These are phyloP conservation scores for Cecropterus lyciades DNA, from an alignment of 1,140 invertebrate genomes.

Conservation along the genomic window DNA sequence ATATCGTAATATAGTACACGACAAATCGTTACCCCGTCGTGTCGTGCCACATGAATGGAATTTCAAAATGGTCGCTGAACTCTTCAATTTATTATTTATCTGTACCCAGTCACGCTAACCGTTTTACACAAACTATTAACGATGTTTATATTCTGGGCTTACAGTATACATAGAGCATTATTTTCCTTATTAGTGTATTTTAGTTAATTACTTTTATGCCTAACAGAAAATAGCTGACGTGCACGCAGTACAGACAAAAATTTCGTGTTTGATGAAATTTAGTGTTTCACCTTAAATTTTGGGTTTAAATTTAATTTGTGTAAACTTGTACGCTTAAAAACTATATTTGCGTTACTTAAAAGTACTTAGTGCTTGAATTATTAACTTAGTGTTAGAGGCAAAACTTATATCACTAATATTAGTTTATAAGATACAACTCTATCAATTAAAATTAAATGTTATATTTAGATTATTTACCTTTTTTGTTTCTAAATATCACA, in stretches of 20 bases:
- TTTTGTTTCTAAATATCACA: too few relatives aligned
- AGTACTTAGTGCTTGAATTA: too few relatives aligned
- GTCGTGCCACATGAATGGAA: background rate
- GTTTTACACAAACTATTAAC: conserved; percentile 17
- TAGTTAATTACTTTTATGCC: background rate
- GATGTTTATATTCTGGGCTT: conserved; percentile 2
- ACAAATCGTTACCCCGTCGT: background rate
- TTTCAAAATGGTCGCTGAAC: conserved; percentile 26
- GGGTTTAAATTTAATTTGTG: too few relatives aligned
- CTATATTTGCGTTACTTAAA: too few relatives aligned
- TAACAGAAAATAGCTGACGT: background rate
- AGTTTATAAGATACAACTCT: too few relatives aligned
- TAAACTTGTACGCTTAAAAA: too few relatives aligned
- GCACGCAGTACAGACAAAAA: background rate
- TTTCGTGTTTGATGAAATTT: background rate
- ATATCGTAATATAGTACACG: background rate
- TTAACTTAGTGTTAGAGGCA: too few relatives aligned
- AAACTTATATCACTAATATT: too few relatives aligned
- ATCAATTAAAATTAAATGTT: too few relatives aligned
- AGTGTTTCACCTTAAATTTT: background rate
- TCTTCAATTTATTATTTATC: conserved; percentile 25
- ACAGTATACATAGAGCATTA: background rate
- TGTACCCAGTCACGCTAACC: conserved; percentile 16
- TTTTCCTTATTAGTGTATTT: conserved; percentile 10
- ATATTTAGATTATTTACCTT: too few relatives aligned